Conservation (phyloP, 1,140 invertebrate genomes). For the Rhopalosiphum maidis region DNA sequence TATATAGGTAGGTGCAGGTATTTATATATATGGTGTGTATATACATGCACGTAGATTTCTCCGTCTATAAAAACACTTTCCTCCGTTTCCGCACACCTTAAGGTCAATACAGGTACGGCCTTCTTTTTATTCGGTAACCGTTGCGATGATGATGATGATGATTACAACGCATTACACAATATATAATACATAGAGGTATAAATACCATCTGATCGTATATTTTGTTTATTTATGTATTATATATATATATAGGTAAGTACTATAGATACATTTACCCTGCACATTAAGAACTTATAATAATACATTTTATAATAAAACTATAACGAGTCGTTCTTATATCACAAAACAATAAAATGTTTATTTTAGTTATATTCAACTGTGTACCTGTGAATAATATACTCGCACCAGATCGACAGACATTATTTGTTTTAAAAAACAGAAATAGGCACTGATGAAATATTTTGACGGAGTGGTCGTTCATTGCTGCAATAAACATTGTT, state of each 20-base stretch:
- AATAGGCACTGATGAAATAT: no score
- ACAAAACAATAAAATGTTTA: no score
- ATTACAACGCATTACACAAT: not conserved
- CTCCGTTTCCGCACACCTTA: constrained; percentile 44
- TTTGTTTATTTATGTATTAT: not conserved
- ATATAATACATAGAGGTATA: not conserved
- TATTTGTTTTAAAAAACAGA: no score
- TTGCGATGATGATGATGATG: not conserved
- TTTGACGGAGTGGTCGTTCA: no score
- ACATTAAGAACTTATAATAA: not conserved
- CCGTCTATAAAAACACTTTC: not conserved
- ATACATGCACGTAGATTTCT: not conserved
- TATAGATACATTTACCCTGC: not conserved
- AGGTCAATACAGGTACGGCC: constrained; percentile 2
- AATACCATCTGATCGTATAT: not conserved
- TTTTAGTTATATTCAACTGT: not conserved
- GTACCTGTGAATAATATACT: no score
- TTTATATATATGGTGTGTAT: not conserved
- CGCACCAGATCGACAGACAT: no score
- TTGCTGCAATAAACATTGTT: no score
- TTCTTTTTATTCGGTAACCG: constrained; percentile 31
- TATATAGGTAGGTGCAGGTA: not conserved
- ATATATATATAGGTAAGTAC: not conserved
- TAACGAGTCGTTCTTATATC: not conserved
- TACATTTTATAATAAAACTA: not conserved